A percentile compares a stretch with the other conserved stretches of the same genome.
phyloP scores from a whole-genome alignment of 2,797 vertebrate species.

The Steatocranus sp. region DNA sequence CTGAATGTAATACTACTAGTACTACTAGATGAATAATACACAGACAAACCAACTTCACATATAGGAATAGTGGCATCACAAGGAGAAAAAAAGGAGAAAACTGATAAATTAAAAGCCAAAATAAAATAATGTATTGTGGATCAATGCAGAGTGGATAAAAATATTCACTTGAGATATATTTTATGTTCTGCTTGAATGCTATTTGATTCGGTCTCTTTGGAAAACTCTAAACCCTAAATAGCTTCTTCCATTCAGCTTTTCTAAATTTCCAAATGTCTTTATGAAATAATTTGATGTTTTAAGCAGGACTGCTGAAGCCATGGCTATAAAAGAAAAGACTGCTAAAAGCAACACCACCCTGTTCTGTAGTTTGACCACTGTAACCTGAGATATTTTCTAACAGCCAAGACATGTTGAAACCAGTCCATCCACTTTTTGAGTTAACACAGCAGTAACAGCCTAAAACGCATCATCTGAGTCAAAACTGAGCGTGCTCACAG shows the following conservation, averaged over 20 bases:
- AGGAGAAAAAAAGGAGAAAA: neutral
- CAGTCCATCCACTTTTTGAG: constrained; percentile 18
- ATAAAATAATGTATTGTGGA: neutral
- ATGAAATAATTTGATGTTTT: neutral
- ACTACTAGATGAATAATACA: neutral
- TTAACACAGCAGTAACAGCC: neutral
- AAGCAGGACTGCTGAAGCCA: neutral
- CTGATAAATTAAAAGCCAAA: neutral
- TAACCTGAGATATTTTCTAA: constrained; percentile 18
- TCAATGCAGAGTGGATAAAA: neutral
- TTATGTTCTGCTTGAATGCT: neutral
- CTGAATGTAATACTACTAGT: neutral
- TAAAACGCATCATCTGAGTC: neutral
- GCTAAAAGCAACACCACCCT: neutral
- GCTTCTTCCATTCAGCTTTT: neutral
- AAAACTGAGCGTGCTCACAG: neutral
- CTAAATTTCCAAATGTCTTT: neutral
- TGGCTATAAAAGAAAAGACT: neutral
- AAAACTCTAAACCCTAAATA: neutral
- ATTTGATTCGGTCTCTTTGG: neutral
- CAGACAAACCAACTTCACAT: neutral
- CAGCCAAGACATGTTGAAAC: constrained; percentile 11
- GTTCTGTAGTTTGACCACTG: constrained; percentile 13
- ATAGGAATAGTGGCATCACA: neutral
- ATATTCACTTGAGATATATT: neutral